These are phyloP conservation scores for Cephonodes hylas DNA, from an alignment of 2,888 invertebrate genomes.

Conservation along the genomic window DNA sequence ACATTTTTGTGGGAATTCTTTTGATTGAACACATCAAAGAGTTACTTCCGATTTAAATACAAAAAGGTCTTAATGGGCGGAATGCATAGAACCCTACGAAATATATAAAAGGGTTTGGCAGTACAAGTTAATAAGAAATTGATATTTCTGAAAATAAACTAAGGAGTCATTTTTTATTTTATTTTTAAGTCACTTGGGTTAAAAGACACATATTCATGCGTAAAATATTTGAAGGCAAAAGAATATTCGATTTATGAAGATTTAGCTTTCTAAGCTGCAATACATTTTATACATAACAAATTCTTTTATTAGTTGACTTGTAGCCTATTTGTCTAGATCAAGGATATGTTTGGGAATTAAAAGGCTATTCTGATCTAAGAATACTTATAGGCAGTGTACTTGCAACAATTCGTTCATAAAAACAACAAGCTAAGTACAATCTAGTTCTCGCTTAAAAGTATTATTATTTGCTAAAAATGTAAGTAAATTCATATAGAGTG, in stretches of 20 bases:
- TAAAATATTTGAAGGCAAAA: too few relatives aligned
- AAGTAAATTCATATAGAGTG: too few relatives aligned
- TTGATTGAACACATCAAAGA: too few relatives aligned
- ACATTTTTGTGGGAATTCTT: too few relatives aligned
- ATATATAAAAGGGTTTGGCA: background rate
- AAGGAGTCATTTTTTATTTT: too few relatives aligned
- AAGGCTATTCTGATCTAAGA: background rate
- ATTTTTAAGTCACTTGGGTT: too few relatives aligned
- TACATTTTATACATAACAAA: background rate
- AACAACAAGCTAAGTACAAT: background rate
- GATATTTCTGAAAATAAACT: background rate
- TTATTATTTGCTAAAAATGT: background rate
- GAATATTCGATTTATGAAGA: too few relatives aligned
- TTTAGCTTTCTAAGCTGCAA: too few relatives aligned
- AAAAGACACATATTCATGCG: background rate
- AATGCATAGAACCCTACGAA: background rate
- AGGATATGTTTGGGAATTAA: background rate
- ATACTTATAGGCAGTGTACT: background rate
- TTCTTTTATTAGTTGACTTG: too few relatives aligned
- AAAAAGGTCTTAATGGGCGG: background rate
- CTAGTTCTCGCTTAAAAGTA: background rate
- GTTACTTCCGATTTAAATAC: background rate
- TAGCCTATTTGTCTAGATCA: background rate
- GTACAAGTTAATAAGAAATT: background rate
- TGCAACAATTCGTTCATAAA: background rate